A percentile compares a stretch with the other conserved stretches of the same genome.
phyloP scores from a whole-genome alignment of 2,888 invertebrate species.

The Cheilosia grossa region DNA sequence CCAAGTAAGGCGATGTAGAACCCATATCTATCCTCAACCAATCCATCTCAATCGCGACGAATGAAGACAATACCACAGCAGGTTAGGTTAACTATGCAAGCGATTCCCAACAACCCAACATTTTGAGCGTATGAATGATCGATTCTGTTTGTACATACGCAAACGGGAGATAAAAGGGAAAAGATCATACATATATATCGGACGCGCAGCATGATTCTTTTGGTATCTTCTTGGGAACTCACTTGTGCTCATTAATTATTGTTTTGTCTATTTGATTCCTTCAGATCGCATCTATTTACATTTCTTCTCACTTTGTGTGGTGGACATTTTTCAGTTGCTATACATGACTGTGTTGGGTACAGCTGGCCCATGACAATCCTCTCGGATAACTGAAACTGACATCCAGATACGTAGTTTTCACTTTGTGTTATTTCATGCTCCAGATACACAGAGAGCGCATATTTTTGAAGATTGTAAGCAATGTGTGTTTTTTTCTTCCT shows the following conservation, averaged over 20 bases:
- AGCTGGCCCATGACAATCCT: conserved; percentile 57
- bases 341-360: not conserved
- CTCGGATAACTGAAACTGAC: conserved; percentile 54
- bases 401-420: conserved; percentile 23
- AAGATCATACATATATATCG: conserved; percentile 33
- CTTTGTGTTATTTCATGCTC: conserved; percentile 56
- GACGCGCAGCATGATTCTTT: conserved; percentile 57
- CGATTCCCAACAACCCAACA: conserved; percentile 42
- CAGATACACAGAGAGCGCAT: conserved; percentile 33
- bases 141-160: conserved; percentile 40
- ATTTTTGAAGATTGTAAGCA: conserved; percentile 21
- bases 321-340: conserved; percentile 13
- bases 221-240: conserved; percentile 37
- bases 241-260: conserved; percentile 68
- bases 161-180: not conserved
- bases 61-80: conserved; percentile 73
- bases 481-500: not conserved
- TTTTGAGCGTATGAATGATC: conserved; percentile 50
- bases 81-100: conserved; percentile 41
- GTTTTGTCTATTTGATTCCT: conserved; percentile 63
- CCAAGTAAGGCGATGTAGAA: conserved; percentile 38
- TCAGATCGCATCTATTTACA: conserved; percentile 61
- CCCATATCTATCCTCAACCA: conserved; percentile 67
- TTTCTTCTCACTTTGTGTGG: conserved; percentile 20
- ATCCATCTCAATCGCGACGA: conserved; percentile 70